A percentile compares a stretch with the other conserved stretches of the same genome.
Evolutionary conservation across 2,113 vertebrate genomes (phyloP).

Genomic region (Petaurus breviceps): DNA sequence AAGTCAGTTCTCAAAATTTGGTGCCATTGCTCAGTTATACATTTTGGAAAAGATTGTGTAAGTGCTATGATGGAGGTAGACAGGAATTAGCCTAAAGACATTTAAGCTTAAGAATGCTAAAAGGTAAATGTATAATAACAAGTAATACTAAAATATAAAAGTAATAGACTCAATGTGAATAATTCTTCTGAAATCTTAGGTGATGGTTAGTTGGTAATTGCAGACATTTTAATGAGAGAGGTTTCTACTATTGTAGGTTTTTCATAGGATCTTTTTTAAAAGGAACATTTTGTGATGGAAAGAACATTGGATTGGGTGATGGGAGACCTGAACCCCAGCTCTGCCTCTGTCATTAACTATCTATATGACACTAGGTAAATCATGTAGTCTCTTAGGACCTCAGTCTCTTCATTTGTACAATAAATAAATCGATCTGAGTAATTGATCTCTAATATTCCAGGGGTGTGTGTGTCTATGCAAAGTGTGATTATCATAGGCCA

Average conservation of each 20-base stretch:
- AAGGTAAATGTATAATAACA: neutral
- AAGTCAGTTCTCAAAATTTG: neutral
- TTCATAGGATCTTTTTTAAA: neutral
- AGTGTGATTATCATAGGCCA: no score
- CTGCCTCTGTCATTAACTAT: neutral
- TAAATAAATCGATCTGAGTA: neutral
- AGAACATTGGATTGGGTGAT: neutral
- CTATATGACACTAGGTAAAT: neutral
- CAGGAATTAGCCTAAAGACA: neutral
- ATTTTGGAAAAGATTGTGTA: neutral
- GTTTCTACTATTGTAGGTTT: neutral
- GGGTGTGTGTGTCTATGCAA: no score
- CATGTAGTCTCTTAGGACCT: neutral
- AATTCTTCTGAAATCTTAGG: neutral
- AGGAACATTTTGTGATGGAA: neutral
- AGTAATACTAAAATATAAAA: neutral
- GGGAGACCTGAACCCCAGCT: no score
- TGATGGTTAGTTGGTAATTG: neutral
- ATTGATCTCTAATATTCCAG: neutral
- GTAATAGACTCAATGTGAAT: neutral
- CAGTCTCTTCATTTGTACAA: neutral
- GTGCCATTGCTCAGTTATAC: neutral
- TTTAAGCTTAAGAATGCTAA: neutral
- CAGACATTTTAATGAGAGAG: neutral
- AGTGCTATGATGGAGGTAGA: neutral